phyloP scores from a whole-genome alignment of 1,140 invertebrate species.

The Coelopa frigida region DNA sequence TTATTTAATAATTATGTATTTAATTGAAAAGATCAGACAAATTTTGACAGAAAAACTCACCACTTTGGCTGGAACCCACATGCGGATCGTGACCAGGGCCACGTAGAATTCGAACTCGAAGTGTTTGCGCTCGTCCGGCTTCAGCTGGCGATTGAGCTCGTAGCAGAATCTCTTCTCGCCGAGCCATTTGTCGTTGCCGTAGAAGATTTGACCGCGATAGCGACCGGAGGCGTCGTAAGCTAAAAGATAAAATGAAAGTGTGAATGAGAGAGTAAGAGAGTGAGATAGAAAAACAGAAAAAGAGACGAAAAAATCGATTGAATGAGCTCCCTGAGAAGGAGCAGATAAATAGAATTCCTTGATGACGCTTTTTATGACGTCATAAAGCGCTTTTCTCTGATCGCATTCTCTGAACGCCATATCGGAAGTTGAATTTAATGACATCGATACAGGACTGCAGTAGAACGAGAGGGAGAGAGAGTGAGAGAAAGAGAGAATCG shows the following conservation, averaged over 20 bases:
- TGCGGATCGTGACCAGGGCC: slow-evolving; percentile 24
- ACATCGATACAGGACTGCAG: too few relatives aligned
- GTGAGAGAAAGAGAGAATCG: too few relatives aligned
- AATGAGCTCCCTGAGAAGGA: not conserved
- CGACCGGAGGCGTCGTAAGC: slow-evolving; percentile 75
- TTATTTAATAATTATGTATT: too few relatives aligned
- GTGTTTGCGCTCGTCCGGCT: slow-evolving; percentile 29
- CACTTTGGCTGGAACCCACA: slow-evolving; percentile 26
- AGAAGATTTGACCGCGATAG: slow-evolving; percentile 70
- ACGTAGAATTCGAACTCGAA: slow-evolving; percentile 37
- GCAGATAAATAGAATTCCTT: too few relatives aligned
- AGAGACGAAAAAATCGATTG: not conserved
- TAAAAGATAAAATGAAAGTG: slow-evolving; percentile 52
- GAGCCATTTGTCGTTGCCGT: slow-evolving; percentile 76
- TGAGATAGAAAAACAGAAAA: not conserved
- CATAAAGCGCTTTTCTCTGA: too few relatives aligned
- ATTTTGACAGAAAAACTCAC: slow-evolving; percentile 19
- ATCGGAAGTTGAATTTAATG: too few relatives aligned
- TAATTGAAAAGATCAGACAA: too few relatives aligned
- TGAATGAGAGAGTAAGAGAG: slow-evolving; percentile 7
- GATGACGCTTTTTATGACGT: too few relatives aligned
- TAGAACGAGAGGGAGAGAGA: too few relatives aligned
- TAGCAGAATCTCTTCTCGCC: slow-evolving; percentile 52
- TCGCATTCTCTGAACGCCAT: too few relatives aligned
- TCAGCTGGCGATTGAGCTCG: slow-evolving; percentile 32